These are phyloP conservation scores for Orientallactaga bullata DNA, from an alignment of 2,113 vertebrate genomes.

Conservation along the genomic window DNA sequence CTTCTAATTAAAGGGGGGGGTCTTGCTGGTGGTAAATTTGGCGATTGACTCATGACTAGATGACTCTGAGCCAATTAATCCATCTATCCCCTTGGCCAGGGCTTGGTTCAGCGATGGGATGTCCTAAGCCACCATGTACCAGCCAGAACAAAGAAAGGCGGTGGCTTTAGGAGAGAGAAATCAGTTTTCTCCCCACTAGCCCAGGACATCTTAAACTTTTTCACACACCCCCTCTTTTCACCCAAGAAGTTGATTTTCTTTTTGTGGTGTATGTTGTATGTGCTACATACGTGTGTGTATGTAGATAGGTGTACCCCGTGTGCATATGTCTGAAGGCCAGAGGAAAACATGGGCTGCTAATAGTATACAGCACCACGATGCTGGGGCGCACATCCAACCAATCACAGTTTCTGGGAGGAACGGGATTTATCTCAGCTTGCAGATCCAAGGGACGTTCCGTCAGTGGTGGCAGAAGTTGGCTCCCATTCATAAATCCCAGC, in stretches of 20 bases:
- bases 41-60: conserved; percentile 7
- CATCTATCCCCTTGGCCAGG: background rate
- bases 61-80: background rate
- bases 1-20: background rate
- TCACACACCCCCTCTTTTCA: background rate
- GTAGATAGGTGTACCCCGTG: no score
- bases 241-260: background rate
- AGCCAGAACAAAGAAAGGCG: background rate
- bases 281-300: no score
- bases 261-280: no score
- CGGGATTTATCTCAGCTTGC: no score
- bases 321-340: no score
- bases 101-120: conserved; percentile 15
- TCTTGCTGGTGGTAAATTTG: background rate
- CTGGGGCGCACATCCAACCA: no score
- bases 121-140: background rate
- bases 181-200: background rate
- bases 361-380: no score
- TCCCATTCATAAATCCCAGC: no score
- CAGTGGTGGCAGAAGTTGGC: no score
- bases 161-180: conserved; percentile 5
- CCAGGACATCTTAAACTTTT: background rate
- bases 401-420: no score
- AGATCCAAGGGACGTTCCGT: no score
- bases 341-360: no score